Conservation (phyloP, 2,888 invertebrate genomes). For the Phengaris arion region DNA sequence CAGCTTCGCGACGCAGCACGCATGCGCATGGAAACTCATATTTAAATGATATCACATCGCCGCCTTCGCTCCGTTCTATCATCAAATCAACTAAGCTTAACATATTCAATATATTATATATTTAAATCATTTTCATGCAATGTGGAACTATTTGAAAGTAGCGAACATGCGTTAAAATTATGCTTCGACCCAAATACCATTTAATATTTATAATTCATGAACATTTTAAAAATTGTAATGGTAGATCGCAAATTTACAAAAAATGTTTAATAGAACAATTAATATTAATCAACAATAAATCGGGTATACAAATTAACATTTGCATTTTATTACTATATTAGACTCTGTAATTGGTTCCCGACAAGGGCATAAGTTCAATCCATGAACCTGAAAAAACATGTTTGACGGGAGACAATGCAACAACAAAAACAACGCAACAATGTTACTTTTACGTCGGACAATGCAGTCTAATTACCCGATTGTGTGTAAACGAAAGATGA, state of each 20-base stretch:
- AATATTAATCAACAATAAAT: too few species aligned
- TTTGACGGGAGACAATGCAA: not conserved
- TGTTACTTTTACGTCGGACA: not conserved
- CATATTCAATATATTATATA: constrained; percentile 55
- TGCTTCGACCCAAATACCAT: too few species aligned
- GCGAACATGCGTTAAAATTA: too few species aligned
- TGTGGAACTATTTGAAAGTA: too few species aligned
- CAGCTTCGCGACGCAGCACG: constrained; percentile 52
- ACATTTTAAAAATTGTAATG: too few species aligned
- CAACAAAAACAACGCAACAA: too few species aligned
- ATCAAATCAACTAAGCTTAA: constrained; percentile 66
- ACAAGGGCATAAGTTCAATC: not conserved
- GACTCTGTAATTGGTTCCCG: not conserved
- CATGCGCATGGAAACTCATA: constrained; percentile 69
- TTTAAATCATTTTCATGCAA: too few species aligned
- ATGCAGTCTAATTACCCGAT: not conserved
- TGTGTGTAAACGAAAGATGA: not conserved
- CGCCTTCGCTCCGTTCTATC: constrained; percentile 72
- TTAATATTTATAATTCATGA: too few species aligned
- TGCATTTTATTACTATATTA: too few species aligned
- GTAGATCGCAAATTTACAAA: too few species aligned
- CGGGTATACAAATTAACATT: too few species aligned
- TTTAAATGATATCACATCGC: constrained; percentile 73
- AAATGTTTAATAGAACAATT: too few species aligned
- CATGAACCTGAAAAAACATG: not conserved